phyloP scores from a whole-genome alignment of 2,888 invertebrate genomes.

The Carabus problematicus region DNA sequence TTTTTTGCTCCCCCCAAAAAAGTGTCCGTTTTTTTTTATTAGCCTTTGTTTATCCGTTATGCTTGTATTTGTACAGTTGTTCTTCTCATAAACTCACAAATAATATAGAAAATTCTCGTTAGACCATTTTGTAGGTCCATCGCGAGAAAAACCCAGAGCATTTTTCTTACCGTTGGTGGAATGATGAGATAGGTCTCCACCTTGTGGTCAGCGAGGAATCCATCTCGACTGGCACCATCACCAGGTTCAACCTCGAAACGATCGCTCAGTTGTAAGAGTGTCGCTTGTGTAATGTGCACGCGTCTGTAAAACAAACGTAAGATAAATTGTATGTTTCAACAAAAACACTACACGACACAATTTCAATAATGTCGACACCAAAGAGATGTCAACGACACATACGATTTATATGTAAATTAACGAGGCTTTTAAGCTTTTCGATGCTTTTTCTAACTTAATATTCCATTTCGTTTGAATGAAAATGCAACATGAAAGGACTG shows the following conservation, averaged over 20 bases:
- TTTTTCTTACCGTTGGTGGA: slow-evolving; percentile 65
- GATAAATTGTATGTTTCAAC: not conserved
- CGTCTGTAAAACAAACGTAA: slow-evolving; percentile 66
- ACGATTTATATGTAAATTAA: slow-evolving; percentile 14
- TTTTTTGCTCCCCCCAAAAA: too few relatives aligned
- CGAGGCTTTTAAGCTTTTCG: not conserved
- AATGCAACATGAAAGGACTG: too few relatives aligned
- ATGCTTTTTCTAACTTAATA: not conserved
- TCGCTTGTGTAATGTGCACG: slow-evolving; percentile 88
- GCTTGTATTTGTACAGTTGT: too few relatives aligned
- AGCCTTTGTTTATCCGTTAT: too few relatives aligned
- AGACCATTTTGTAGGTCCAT: too few relatives aligned
- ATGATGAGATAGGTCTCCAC: slow-evolving; percentile 87
- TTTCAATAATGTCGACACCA: not conserved
- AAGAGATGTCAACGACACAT: not conserved
- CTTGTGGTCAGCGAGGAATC: slow-evolving; percentile 86
- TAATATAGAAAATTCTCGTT: too few relatives aligned
- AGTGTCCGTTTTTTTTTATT: too few relatives aligned
- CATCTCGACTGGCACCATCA: slow-evolving; percentile 80
- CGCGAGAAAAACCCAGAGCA: too few relatives aligned
- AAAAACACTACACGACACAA: not conserved
- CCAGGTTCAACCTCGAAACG: slow-evolving; percentile 88
- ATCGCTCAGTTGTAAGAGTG: slow-evolving; percentile 79
- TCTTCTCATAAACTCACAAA: too few relatives aligned
- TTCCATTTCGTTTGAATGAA: too few relatives aligned